Conservation (phyloP, 2,797 vertebrate genomes). For the Trichosurus vulpecula region DNA sequence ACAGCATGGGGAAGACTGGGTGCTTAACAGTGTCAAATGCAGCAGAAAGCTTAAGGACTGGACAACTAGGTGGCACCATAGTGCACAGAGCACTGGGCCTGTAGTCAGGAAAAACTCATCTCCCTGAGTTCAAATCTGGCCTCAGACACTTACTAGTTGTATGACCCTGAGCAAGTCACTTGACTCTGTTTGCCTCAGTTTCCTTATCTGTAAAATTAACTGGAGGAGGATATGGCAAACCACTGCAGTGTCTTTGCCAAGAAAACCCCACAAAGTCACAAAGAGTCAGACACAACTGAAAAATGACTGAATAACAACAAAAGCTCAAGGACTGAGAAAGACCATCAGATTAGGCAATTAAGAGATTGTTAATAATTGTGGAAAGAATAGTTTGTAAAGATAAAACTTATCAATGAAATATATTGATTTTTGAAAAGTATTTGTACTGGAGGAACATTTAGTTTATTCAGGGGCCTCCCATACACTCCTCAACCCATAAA, state of each 20-base stretch:
- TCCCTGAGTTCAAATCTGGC: not conserved
- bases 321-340: not conserved
- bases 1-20: not conserved
- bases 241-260: not conserved
- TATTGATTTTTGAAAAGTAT: not conserved
- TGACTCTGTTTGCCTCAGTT: not conserved
- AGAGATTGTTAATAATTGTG: not conserved
- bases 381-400: not conserved
- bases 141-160: not conserved
- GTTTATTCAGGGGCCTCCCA: not conserved
- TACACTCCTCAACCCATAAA: not conserved
- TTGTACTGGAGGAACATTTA: not conserved
- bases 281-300: not conserved
- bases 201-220: not conserved
- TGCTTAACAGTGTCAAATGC: not conserved
- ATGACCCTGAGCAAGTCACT: not conserved
- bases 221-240: not conserved
- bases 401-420: not conserved
- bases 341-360: not conserved
- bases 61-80: not conserved
- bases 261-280: not conserved
- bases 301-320: not conserved
- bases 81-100: not conserved
- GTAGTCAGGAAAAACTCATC: not conserved
- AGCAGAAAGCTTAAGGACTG: not conserved